These are phyloP conservation scores for Anableps anableps DNA, from an alignment of 2,797 vertebrate species.

Conservation along the genomic window DNA sequence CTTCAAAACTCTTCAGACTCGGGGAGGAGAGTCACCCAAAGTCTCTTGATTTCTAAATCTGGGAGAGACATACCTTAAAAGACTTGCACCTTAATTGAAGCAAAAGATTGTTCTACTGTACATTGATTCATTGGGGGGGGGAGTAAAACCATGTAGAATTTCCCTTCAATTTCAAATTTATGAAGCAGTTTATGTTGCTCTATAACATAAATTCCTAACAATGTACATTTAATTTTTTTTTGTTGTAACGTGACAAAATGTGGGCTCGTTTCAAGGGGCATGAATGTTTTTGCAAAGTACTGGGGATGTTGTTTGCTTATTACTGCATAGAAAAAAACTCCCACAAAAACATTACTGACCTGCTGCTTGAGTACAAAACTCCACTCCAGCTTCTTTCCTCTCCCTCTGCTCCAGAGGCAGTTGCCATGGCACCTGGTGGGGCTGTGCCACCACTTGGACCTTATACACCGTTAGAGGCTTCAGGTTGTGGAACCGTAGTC, in stretches of 20 bases:
- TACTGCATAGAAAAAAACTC: conserved; percentile 7
- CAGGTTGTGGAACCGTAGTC: conserved; percentile 90
- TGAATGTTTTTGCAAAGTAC: neutral
- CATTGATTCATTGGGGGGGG: neutral
- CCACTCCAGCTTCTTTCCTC: conserved; percentile 91
- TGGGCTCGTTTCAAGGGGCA: neutral
- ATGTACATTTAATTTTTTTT: neutral
- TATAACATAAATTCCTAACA: neutral
- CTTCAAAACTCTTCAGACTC: neutral
- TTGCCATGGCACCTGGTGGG: conserved; percentile 98
- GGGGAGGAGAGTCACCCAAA: neutral
- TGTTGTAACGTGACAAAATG: neutral
- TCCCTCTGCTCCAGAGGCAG: conserved; percentile 96
- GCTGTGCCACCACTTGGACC: conserved; percentile 91
- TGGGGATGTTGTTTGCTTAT: neutral
- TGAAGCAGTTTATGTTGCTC: neutral
- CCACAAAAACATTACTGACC: conserved; percentile 76
- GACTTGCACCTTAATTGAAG: neutral
- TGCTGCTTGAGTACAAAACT: conserved; percentile 96
- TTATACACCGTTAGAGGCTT: conserved; percentile 92
- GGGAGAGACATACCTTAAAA: neutral
- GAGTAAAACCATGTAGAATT: neutral
- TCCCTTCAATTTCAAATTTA: neutral
- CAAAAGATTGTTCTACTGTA: neutral
- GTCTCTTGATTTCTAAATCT: neutral